phyloP scores from a whole-genome alignment of 2,888 invertebrate species.

The Tetramorium bicarinatum region DNA sequence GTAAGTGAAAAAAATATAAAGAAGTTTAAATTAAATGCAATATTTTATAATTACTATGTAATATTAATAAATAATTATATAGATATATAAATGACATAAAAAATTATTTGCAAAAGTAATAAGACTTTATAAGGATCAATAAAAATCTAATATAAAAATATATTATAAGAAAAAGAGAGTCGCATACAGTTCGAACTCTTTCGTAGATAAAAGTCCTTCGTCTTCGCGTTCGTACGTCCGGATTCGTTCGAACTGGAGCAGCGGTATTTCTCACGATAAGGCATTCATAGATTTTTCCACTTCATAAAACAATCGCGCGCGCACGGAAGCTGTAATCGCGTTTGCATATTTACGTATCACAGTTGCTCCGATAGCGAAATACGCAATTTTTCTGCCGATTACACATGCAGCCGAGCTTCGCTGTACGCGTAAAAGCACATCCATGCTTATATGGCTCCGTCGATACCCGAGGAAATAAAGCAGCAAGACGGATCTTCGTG shows the following conservation, averaged over 20 bases:
- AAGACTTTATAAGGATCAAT: neutral
- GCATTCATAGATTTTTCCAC: conserved; percentile 49
- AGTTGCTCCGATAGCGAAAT: conserved; percentile 40
- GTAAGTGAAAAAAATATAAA: neutral
- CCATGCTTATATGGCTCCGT: neutral
- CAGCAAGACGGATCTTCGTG: neutral
- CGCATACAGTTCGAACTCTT: neutral
- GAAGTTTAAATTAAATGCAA: neutral
- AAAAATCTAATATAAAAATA: conserved; percentile 5
- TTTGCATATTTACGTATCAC: conserved; percentile 48
- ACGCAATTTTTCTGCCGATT: conserved; percentile 46
- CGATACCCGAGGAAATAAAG: neutral
- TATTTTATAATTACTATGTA: neutral
- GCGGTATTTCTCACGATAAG: conserved; percentile 34
- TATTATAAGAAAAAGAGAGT: neutral
- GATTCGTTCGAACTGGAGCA: conserved; percentile 23
- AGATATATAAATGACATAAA: neutral
- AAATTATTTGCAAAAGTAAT: neutral
- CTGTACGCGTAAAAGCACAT: conserved; percentile 5
- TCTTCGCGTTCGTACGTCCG: neutral
- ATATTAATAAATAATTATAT: neutral
- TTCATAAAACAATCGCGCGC: conserved; percentile 42
- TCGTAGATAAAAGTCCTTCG: conserved; percentile 21
- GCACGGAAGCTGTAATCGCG: conserved; percentile 23
- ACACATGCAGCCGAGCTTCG: conserved; percentile 7